phyloP scores from a whole-genome alignment of 2,797 vertebrate genomes.

The Pteronotus mesoamericanus region DNA sequence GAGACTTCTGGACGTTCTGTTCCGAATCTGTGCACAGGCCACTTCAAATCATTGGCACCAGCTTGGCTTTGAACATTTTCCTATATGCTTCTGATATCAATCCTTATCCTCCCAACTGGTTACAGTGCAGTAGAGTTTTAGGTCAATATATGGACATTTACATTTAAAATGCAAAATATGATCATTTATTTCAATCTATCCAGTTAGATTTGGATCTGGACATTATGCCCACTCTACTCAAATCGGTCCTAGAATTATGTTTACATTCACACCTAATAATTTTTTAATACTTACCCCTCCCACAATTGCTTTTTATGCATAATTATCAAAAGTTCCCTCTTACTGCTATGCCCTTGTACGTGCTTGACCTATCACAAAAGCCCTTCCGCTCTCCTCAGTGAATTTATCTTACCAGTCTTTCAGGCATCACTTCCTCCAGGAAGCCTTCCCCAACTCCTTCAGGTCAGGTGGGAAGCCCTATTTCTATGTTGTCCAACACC shows the following conservation, averaged over 20 bases:
- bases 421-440: neutral
- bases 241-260: neutral
- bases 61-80: neutral
- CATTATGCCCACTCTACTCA: neutral
- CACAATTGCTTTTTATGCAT: neutral
- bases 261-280: neutral
- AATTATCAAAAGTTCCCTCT: neutral
- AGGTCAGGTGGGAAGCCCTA: neutral
- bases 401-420: neutral
- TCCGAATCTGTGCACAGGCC: neutral
- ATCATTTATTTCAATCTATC: neutral
- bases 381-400: neutral
- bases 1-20: neutral
- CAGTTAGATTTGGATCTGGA: neutral
- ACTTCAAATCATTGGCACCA: neutral
- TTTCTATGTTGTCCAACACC: neutral
- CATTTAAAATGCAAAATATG: neutral
- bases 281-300: neutral
- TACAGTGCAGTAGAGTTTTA: neutral
- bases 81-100: neutral
- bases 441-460: neutral
- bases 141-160: neutral
- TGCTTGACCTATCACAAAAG: neutral
- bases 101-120: neutral
- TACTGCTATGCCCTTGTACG: rapidly evolving